Conservation (phyloP, 2,113 vertebrate genomes). For the Microcebus griseorufus region DNA sequence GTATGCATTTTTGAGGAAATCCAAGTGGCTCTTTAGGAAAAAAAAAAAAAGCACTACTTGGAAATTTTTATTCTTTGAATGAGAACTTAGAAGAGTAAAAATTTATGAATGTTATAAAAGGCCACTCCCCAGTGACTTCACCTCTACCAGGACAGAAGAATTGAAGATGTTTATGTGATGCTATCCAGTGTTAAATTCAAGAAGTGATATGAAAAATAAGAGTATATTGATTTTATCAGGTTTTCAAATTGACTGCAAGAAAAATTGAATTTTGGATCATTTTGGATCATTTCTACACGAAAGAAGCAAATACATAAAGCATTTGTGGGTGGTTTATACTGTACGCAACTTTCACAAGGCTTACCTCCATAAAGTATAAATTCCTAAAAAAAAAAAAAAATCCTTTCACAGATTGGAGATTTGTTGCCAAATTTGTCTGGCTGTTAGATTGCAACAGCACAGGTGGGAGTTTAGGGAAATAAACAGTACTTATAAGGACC, state of each 20-base stretch:
- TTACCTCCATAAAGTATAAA: slow-evolving; percentile 49
- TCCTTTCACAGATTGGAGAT: slow-evolving; percentile 6
- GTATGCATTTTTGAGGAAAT: not conserved
- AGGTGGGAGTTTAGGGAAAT: slow-evolving; percentile 73
- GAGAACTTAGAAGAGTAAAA: not conserved
- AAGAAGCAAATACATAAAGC: not conserved
- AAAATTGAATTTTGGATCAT: not conserved
- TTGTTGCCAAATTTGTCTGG: slow-evolving; percentile 57
- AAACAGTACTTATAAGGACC: slow-evolving; percentile 69
- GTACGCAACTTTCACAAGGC: not conserved
- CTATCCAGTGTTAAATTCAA: not conserved
- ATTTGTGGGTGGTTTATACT: not conserved
- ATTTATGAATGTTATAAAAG: not conserved
- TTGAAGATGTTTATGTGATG: not conserved
- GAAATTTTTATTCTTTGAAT: not conserved
- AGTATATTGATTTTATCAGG: not conserved
- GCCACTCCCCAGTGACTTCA: not conserved
- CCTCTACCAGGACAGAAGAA: not conserved
- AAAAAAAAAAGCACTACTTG: not conserved
- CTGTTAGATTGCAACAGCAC: slow-evolving; percentile 35
- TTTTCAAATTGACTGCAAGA: not conserved
- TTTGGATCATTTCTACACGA: not conserved
- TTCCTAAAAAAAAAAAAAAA: not conserved
- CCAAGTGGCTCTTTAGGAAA: not conserved
- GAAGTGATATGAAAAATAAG: not conserved